Percentiles rank a stretch among this genome's conserved stretches.
These are phyloP conservation scores for Dendrophyllia cribrosa DNA, from an alignment of 64 coral and sea anemone genomes.

Conservation along the genomic window DNA sequence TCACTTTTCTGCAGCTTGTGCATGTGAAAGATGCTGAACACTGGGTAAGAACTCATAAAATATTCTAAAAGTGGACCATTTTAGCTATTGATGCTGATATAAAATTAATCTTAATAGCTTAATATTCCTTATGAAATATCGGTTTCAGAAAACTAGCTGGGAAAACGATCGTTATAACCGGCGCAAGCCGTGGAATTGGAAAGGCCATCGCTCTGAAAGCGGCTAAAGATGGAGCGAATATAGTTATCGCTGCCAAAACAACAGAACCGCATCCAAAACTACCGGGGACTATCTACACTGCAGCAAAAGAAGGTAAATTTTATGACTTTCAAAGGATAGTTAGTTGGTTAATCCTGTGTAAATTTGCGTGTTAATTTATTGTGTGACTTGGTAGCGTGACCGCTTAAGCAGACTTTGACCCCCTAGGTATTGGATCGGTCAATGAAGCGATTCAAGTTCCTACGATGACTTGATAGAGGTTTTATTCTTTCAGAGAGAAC, in stretches of 20 bases:
- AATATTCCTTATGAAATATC: neutral
- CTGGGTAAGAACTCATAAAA: slow-evolving; percentile 47
- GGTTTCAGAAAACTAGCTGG: slow-evolving; percentile 84
- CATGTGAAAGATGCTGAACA: slow-evolving; percentile 72
- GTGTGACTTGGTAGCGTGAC: too few species aligned
- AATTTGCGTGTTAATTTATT: too few species aligned
- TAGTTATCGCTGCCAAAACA: slow-evolving; percentile 94
- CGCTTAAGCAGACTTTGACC: too few species aligned
- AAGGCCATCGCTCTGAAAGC: slow-evolving; percentile 98
- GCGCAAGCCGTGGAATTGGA: slow-evolving; percentile 94
- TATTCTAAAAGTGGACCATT: neutral
- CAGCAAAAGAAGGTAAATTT: slow-evolving; percentile 89
- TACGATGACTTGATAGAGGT: too few species aligned
- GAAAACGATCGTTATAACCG: slow-evolving; percentile 94
- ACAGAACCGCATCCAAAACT: slow-evolving; percentile 86
- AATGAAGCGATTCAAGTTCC: too few species aligned
- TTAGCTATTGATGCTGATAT: neutral
- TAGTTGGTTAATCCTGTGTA: too few species aligned
- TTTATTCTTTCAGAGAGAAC: too few species aligned
- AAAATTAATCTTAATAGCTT: neutral
- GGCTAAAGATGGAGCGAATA: slow-evolving; percentile 92
- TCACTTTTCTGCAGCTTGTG: too few species aligned
- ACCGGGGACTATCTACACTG: slow-evolving; percentile 95
- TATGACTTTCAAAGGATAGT: too few species aligned
- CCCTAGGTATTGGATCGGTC: too few species aligned